Percentiles rank a stretch among this genome's conserved stretches.
These are phyloP conservation scores for Microctonus hyperodae DNA, from an alignment of 2,888 invertebrate genomes.

Conservation along the genomic window DNA sequence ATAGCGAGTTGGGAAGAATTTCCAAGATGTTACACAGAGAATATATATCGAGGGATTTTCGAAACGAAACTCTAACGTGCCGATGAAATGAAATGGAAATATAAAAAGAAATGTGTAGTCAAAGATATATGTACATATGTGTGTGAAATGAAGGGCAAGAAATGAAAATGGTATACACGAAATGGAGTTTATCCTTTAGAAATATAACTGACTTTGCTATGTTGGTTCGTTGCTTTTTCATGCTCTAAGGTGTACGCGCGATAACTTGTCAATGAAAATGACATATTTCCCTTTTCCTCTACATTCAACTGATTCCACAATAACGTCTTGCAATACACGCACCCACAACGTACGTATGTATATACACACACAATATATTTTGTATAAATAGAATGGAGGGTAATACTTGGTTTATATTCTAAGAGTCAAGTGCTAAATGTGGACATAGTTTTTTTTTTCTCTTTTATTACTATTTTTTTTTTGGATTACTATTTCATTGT, in stretches of 20 bases:
- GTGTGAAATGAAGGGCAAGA: neutral
- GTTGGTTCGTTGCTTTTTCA: conserved; percentile 41
- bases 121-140: neutral
- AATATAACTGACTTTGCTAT: conserved; percentile 32
- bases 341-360: too few species aligned
- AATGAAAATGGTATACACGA: conserved; percentile 5
- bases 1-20: neutral
- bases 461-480: conserved; percentile 19
- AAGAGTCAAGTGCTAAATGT: neutral
- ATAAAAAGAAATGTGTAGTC: neutral
- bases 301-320: neutral
- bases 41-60: neutral
- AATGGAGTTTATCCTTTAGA: conserved; percentile 37
- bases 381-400: neutral
- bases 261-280: conserved; percentile 47
- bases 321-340: neutral
- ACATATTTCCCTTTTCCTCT: conserved; percentile 28
- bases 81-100: neutral
- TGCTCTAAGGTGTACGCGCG: conserved; percentile 34
- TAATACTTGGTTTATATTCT: neutral
- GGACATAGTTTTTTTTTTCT: neutral
- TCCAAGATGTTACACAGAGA: neutral
- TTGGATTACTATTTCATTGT: conserved; percentile 3
- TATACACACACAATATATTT: too few species aligned
- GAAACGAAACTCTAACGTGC: neutral